A percentile compares a stretch with the other conserved stretches of the same genome.
Conservation (phyloP, 64 coral and sea anemone genomes). For the Montipora sp. region DNA sequence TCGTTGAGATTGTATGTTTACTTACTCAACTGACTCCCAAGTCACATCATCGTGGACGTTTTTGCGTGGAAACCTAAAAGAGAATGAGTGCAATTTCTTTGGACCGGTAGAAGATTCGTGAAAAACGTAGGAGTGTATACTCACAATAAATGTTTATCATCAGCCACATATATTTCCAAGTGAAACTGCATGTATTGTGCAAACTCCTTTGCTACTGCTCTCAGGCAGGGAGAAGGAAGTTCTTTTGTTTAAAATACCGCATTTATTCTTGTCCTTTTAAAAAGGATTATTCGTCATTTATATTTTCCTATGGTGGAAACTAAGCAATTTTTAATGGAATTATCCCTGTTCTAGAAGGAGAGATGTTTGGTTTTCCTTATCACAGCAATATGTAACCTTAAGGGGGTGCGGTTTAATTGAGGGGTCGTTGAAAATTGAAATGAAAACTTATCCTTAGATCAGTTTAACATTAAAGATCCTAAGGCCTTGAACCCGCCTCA, state of each 20-base stretch:
- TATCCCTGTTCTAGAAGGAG: neutral
- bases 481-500: no score
- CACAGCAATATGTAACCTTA: neutral
- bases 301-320: neutral
- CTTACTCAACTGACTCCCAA: no score
- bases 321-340: neutral
- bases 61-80: no score
- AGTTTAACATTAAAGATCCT: no score
- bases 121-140: neutral
- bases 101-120: no score
- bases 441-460: neutral
- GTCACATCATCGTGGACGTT: no score
- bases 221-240: neutral
- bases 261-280: slow-evolving; percentile 11
- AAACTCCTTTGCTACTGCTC: neutral
- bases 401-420: neutral
- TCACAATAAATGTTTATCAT: neutral
- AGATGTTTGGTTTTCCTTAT: neutral
- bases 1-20: no score
- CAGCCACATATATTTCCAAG: neutral
- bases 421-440: neutral
- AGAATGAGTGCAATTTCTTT: no score
- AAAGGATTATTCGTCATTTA: neutral
- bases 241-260: neutral
- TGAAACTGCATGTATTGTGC: neutral